Base-by-base conservation (phyloP, 2,888 invertebrate genomes). In the Arctia plantaginis region DNA sequence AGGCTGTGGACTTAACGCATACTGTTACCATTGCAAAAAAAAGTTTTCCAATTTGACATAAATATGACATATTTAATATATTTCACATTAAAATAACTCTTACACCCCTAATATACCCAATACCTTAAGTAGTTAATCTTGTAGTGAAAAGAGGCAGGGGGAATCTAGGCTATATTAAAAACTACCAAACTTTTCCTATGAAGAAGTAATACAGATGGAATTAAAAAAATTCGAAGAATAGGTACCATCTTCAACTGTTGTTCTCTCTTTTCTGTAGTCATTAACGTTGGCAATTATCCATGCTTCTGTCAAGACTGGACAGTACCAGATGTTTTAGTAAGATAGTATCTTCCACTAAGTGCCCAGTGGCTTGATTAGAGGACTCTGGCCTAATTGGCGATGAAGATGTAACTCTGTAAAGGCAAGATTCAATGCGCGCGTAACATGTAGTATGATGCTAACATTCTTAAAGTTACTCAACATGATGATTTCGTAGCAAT, bases 311-410 rank as follows among this genome's bases (percentile, higher is more conserved):
- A 70, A 39, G 41, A 69, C 41, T 64, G 18, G 12, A n/a, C 23
- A 66, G 71, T 27, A n/a, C 62, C 30, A 66, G 70, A 70, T 66
- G 74, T 68, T n/a, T 44, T 62, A 67, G 35, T 64, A 47, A 66
- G 73, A 73, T 71, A 71, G 30, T 62, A 20, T 35, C 35, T 35
- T 35, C 35, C 35, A 35, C 35, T 35, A 35, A 35, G 35, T 35
- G n/a, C n/a, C 35, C 35, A 35, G 35, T 35, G 64, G 12, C 64
- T 71, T 74, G 71, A 68, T 74, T 67, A 74, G 23, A 30, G 66
- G 23, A 62, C 66, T 68, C 41, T n/a, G n/a, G 6, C 33, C 18
- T 76, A 76, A 75, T 82, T 76, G 77, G 67, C 27, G n/a, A 76
- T 73, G 68, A 67, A 76, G 75, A 76, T 76, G 67, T 72, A 69